A percentile compares a stretch with the other conserved stretches of the same genome.
These are phyloP conservation scores for Leptinotarsa haldemani DNA, from an alignment of 2,888 invertebrate species.

Conservation along the genomic window DNA sequence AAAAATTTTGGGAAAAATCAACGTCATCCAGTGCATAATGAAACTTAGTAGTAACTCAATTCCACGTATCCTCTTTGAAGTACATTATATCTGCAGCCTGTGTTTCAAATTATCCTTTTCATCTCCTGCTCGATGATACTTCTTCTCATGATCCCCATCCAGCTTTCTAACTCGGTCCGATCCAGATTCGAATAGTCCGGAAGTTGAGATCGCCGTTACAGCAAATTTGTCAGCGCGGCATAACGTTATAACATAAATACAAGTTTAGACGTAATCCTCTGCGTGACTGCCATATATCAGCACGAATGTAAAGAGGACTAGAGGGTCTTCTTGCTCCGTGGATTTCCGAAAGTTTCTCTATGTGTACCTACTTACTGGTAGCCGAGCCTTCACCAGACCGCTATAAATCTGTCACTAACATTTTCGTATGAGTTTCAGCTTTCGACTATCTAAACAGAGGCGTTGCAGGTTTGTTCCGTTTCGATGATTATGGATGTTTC, in stretches of 20 bases:
- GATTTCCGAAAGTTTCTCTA: constrained; percentile 37
- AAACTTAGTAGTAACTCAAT: too few species aligned
- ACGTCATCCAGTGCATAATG: too few species aligned
- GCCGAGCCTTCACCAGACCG: constrained; percentile 36
- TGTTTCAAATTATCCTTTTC: too few species aligned
- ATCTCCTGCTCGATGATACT: not conserved
- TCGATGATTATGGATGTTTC: not conserved
- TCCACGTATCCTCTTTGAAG: too few species aligned
- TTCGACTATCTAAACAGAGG: constrained; percentile 40
- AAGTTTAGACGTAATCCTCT: constrained; percentile 48
- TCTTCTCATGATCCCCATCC: not conserved
- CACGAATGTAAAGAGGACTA: constrained; percentile 43
- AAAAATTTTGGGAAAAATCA: too few species aligned
- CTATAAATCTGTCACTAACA: constrained; percentile 51
- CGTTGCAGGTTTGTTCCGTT: not conserved
- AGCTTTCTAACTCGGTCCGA: not conserved
- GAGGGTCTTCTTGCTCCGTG: constrained; percentile 39
- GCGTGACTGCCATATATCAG: constrained; percentile 47
- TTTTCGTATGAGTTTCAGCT: constrained; percentile 51
- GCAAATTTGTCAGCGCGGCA: constrained; percentile 37
- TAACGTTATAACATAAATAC: constrained; percentile 47
- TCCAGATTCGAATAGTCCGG: not conserved
- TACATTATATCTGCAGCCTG: too few species aligned
- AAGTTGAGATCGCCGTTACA: constrained; percentile 5
- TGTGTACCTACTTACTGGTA: constrained; percentile 39